phyloP scores from a whole-genome alignment of 2,113 vertebrate genomes.

The Semicossyphus pulcher region DNA sequence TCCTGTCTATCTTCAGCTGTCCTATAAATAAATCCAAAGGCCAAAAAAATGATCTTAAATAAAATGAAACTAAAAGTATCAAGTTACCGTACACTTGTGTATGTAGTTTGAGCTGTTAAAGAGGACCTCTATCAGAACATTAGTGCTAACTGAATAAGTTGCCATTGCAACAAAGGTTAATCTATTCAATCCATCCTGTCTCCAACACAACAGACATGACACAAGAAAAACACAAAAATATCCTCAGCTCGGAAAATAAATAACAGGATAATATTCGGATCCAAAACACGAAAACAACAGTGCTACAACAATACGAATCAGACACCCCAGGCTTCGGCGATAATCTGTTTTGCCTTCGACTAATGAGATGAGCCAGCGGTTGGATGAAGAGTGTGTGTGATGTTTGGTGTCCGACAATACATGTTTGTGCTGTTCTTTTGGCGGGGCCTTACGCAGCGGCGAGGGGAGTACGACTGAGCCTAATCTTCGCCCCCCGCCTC shows the following conservation, averaged over 20 bases:
- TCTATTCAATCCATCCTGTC: background rate
- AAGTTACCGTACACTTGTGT: no score
- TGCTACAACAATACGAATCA: slow-evolving; percentile 39
- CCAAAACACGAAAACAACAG: slow-evolving; percentile 55
- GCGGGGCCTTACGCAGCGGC: slow-evolving; percentile 28
- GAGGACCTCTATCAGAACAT: background rate
- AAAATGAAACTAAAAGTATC: no score
- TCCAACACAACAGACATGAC: slow-evolving; percentile 14
- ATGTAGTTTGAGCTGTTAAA: background rate
- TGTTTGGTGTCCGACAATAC: slow-evolving; percentile 34
- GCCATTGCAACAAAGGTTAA: background rate
- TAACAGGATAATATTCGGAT: slow-evolving; percentile 43
- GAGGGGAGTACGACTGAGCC: slow-evolving; percentile 32
- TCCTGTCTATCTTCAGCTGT: no score
- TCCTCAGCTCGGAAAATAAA: slow-evolving; percentile 11
- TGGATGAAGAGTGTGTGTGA: slow-evolving; percentile 18
- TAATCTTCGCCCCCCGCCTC: slow-evolving; percentile 50
- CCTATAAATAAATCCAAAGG: no score
- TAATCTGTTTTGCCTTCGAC: slow-evolving; percentile 63
- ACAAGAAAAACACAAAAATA: background rate
- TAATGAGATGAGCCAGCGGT: slow-evolving; percentile 49
- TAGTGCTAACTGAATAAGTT: background rate
- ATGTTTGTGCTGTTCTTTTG: slow-evolving; percentile 64
- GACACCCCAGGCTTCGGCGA: slow-evolving; percentile 19
- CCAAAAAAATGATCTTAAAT: no score